Evolutionary conservation across 2,113 vertebrate species (phyloP).

Genomic region (Bos javanicus): DNA sequence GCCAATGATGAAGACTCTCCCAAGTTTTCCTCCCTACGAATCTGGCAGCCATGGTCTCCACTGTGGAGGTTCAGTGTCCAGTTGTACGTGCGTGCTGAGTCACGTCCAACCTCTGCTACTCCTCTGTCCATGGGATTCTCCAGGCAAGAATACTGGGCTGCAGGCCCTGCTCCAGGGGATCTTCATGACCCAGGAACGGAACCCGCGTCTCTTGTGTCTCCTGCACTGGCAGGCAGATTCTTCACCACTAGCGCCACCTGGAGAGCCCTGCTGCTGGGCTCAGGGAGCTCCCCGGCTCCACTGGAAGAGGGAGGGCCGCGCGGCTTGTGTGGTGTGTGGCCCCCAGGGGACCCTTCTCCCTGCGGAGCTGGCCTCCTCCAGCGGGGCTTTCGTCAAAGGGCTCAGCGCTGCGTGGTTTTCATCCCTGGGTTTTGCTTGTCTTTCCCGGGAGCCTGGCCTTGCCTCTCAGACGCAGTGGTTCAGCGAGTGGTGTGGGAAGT

Average conservation of each 20-base stretch:
- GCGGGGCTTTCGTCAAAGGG: background rate
- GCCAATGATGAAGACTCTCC: accelerated
- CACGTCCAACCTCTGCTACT: background rate
- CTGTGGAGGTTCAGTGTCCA: accelerated
- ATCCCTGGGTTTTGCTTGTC: background rate
- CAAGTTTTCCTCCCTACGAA: accelerated
- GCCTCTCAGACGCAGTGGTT: background rate
- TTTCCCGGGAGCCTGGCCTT: background rate
- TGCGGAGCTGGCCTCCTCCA: background rate
- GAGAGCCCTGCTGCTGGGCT: background rate
- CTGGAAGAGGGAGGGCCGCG: background rate
- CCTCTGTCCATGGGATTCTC: background rate
- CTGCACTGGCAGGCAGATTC: background rate
- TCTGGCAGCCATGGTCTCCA: background rate
- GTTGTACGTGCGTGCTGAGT: background rate
- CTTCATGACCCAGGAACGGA: background rate
- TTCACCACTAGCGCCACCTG: background rate
- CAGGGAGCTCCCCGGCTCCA: accelerated
- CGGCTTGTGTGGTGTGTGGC: background rate
- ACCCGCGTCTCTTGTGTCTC: background rate
- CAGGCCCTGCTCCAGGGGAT: background rate
- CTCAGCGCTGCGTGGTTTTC: background rate
- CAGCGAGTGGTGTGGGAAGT: background rate
- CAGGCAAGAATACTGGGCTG: background rate
- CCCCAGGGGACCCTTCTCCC: background rate